These are phyloP conservation scores for Drosophila mulleri DNA, from an alignment of 2,888 invertebrate species.

Conservation along the genomic window DNA sequence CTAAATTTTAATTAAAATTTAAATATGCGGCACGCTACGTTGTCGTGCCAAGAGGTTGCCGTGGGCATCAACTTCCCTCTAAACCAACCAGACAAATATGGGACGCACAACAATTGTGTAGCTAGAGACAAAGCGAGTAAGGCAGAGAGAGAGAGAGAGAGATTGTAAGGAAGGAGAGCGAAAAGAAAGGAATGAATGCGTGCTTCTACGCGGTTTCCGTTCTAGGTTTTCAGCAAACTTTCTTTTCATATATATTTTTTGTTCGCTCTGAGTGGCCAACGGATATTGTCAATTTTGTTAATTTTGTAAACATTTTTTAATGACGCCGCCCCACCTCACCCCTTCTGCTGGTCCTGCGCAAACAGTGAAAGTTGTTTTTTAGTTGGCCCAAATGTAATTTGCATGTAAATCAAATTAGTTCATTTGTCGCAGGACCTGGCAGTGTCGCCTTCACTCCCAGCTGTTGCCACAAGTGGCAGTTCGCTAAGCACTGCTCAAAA, in stretches of 20 bases:
- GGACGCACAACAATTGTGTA: constrained; percentile 43
- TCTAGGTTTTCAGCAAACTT: neutral
- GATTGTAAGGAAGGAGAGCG: neutral
- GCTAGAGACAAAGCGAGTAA: neutral
- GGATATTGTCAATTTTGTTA: constrained; percentile 61
- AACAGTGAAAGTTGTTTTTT: constrained; percentile 30
- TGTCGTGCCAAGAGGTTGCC: constrained; percentile 57
- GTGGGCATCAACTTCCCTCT: constrained; percentile 10
- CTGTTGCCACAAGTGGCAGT: constrained; percentile 52
- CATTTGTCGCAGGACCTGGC: constrained; percentile 33
- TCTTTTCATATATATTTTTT: neutral
- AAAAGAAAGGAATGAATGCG: constrained; percentile 21
- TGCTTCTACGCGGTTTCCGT: constrained; percentile 19
- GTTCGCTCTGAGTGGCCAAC: constrained; percentile 13
- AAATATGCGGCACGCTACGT: constrained; percentile 69
- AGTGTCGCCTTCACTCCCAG: constrained; percentile 1
- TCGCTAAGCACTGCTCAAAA: constrained; percentile 33
- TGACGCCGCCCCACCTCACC: constrained; percentile 11
- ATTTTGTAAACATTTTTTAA: constrained; percentile 57
- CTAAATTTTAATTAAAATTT: constrained; percentile 77
- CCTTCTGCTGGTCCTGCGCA: constrained; percentile 3
- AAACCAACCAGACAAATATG: constrained; percentile 33
- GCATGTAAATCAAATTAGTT: constrained; percentile 73
- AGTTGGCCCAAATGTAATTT: constrained; percentile 63
- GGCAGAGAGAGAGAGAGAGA: neutral